phyloP scores from a whole-genome alignment of 2,113 vertebrate genomes.

The Dendrocopos noguchii region DNA sequence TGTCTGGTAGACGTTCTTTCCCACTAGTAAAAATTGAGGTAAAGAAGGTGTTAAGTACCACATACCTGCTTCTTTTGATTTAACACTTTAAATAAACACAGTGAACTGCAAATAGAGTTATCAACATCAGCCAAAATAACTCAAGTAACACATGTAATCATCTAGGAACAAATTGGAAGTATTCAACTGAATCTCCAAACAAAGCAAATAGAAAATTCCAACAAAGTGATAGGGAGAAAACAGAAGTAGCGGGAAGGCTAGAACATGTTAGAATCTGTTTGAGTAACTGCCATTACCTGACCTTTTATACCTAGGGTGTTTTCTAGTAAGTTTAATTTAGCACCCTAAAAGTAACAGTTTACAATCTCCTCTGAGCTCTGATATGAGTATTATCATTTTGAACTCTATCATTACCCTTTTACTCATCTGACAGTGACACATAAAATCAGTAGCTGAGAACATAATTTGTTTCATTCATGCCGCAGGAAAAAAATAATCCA shows the following conservation, averaged over 20 bases:
- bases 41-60: no score
- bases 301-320: slow-evolving; percentile 18
- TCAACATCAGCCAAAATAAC: not conserved
- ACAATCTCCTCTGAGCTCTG: slow-evolving; percentile 48
- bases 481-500: not conserved
- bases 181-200: not conserved
- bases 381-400: slow-evolving; percentile 46
- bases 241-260: not conserved
- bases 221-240: not conserved
- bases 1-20: no score
- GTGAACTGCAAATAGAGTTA: not conserved
- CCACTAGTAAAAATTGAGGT: no score
- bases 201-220: not conserved
- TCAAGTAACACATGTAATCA: not conserved
- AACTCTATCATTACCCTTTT: slow-evolving; percentile 52
- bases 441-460: slow-evolving; percentile 24
- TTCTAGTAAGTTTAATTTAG: slow-evolving; percentile 48
- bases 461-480: slow-evolving; percentile 2
- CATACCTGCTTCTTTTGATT: not conserved
- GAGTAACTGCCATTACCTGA: not conserved
- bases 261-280: slow-evolving; percentile 4
- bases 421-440: slow-evolving; percentile 37
- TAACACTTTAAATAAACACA: not conserved
- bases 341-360: slow-evolving; percentile 1
- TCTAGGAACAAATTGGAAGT: not conserved